Conservation (phyloP, 2,888 invertebrate species). For the Sinotaia quadrata region DNA sequence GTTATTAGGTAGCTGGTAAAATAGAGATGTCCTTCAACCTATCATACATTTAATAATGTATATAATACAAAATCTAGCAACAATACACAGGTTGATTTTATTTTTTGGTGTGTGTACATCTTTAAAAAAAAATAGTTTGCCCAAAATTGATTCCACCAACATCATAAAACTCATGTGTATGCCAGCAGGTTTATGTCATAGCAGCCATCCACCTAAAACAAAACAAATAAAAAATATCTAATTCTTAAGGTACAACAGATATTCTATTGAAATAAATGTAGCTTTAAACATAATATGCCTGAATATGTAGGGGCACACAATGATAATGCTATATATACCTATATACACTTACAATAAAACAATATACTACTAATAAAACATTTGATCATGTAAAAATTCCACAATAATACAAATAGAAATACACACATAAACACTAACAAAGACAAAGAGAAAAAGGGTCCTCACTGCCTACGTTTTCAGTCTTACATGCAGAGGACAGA, state of each 20-base stretch:
- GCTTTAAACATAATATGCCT: not conserved
- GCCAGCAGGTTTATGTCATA: conserved; percentile 67
- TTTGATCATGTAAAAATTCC: not conserved
- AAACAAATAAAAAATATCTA: not conserved
- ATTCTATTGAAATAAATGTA: not conserved
- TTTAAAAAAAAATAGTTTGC: too few relatives aligned
- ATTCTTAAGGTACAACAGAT: not conserved
- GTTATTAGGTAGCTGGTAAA: too few relatives aligned
- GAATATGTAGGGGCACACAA: not conserved
- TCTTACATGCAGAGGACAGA: not conserved
- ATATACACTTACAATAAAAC: not conserved
- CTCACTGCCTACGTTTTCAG: too few relatives aligned
- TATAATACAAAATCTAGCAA: too few relatives aligned
- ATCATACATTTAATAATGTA: too few relatives aligned
- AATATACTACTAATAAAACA: not conserved
- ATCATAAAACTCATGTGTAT: conserved; percentile 60
- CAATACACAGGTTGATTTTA: too few relatives aligned
- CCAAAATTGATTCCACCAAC: too few relatives aligned
- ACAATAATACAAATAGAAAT: not conserved
- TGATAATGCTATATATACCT: not conserved
- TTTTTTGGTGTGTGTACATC: too few relatives aligned
- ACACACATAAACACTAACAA: too few relatives aligned
- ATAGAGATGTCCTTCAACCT: too few relatives aligned
- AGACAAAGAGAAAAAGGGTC: too few relatives aligned
- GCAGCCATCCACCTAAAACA: conserved; percentile 64